A percentile compares a stretch with the other conserved stretches of the same genome.
These are phyloP conservation scores for Dermatophagoides farinae DNA, from an alignment of 1,140 invertebrate genomes.

Conservation along the genomic window DNA sequence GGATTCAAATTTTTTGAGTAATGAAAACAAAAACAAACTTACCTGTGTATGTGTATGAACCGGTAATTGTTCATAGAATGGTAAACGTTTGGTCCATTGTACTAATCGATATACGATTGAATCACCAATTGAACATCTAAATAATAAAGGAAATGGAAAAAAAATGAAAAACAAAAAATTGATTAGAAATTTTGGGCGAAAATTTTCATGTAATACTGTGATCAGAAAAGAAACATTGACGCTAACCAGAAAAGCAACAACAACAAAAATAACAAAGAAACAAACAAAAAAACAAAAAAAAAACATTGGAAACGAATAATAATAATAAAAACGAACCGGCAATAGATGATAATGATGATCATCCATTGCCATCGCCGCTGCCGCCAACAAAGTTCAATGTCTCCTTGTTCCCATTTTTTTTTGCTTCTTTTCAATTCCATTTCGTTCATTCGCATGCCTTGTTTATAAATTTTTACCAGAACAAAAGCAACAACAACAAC, in stretches of 20 bases:
- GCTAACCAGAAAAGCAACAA: no score
- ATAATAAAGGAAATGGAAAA: not conserved
- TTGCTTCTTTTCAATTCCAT: no score
- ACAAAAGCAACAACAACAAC: no score
- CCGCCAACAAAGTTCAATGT: conserved; percentile 3
- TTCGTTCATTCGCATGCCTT: no score
- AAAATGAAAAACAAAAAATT: not conserved
- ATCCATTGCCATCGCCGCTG: not conserved
- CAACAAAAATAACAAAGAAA: no score
- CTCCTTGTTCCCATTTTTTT: conserved; percentile 5
- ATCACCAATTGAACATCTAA: conserved; percentile 65
- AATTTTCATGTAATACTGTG: no score
- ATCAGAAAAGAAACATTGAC: no score
- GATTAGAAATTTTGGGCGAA: not conserved
- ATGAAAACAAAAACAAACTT: not conserved
- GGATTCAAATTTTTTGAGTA: no score
- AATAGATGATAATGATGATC: not conserved
- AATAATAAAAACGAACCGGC: not conserved
- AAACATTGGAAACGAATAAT: not conserved
- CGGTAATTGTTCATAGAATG: conserved; percentile 83
- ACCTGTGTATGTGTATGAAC: conserved; percentile 43
- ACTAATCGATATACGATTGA: conserved; percentile 90
- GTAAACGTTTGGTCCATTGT: conserved; percentile 90
- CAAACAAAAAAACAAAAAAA: not conserved
- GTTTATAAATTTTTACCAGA: no score